Conservation (phyloP, 1,140 invertebrate genomes). For the Heliconius himera region DNA sequence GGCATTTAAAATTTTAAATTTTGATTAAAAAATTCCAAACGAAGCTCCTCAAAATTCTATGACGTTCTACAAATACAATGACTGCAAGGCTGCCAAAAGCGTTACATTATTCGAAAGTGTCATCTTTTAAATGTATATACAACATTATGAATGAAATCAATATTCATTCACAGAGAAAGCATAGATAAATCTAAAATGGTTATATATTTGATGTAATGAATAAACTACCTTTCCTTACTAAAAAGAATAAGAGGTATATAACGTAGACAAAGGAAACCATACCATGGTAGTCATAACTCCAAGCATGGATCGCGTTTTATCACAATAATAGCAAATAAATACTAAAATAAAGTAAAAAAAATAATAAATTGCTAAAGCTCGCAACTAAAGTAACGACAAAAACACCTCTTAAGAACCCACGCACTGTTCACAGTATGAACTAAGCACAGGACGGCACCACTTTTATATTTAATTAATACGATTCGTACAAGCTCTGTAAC, state of each 20-base stretch:
- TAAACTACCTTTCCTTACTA: constrained; percentile 68
- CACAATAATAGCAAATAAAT: constrained; percentile 75
- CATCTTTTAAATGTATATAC: constrained; percentile 26
- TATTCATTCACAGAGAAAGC: constrained; percentile 40
- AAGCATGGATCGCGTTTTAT: constrained; percentile 80
- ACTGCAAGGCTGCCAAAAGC: constrained; percentile 41
- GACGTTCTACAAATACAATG: constrained; percentile 36
- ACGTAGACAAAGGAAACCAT: constrained; percentile 81
- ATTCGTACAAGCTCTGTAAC: constrained; percentile 51
- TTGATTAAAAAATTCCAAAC: constrained; percentile 25
- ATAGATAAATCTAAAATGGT: constrained; percentile 44
- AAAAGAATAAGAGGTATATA: constrained; percentile 65
- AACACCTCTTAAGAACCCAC: constrained; percentile 70
- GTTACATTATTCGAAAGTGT: constrained; percentile 28
- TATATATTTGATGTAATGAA: constrained; percentile 53
- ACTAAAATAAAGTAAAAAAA: constrained; percentile 62
- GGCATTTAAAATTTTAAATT: constrained; percentile 19
- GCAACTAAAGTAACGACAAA: constrained; percentile 68
- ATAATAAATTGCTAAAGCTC: constrained; percentile 62
- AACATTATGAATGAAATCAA: constrained; percentile 39
- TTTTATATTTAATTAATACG: constrained; percentile 51
- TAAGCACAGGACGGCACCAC: constrained; percentile 76
- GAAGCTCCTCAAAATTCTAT: constrained; percentile 35
- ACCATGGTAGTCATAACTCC: constrained; percentile 82
- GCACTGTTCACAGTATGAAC: constrained; percentile 74